phyloP scores from a whole-genome alignment of 2,113 vertebrate genomes.

The Cheilinus undulatus region DNA sequence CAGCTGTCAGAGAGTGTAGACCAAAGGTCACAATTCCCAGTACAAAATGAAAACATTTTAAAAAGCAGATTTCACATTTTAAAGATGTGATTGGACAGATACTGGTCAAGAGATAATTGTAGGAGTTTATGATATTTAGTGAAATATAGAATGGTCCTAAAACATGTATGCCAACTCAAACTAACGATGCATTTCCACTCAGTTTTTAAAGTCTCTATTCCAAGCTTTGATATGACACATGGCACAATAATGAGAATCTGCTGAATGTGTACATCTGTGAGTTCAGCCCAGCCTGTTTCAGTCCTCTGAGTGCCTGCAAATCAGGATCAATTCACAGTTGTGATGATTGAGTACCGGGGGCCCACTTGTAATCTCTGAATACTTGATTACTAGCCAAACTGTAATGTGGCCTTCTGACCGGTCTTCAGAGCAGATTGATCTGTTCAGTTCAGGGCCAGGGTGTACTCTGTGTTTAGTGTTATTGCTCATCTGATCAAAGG shows the following conservation, averaged over 20 bases:
- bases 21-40: no score
- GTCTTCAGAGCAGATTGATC: not conserved
- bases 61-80: no score
- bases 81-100: no score
- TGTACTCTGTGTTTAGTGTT: not conserved
- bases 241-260: not conserved
- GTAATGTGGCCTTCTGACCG: not conserved
- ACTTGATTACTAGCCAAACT: not conserved
- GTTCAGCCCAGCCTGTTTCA: not conserved
- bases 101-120: no score
- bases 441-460: not conserved
- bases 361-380: not conserved
- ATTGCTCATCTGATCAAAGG: no score
- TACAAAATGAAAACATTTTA: no score
- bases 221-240: no score
- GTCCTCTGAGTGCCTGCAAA: not conserved
- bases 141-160: no score
- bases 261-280: not conserved
- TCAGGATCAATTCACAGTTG: conserved; percentile 16
- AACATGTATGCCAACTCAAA: no score
- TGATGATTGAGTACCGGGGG: not conserved
- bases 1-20: not conserved
- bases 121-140: no score
- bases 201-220: not conserved
- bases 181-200: not conserved